Base-by-base conservation (phyloP, 2,888 invertebrate species). In the Andrena marginata region DNA sequence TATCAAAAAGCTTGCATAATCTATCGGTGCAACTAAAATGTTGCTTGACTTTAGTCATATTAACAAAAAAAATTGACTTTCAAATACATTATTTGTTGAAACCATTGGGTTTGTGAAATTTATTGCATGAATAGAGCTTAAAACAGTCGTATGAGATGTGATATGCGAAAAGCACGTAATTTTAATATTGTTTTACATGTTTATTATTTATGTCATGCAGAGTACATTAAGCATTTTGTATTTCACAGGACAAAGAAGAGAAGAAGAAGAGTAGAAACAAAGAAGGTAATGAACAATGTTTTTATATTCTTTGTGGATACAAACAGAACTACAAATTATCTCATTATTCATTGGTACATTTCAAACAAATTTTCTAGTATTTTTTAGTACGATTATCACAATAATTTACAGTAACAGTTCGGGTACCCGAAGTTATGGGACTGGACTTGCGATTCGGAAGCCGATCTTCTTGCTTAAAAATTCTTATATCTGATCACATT, bases 211-310 rank as follows among this genome's bases (percentile, higher is more conserved):
- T 20, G 26, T 65, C 31, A 68, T 63, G n/a, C 26, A 51, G 69
- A 68, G 2, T 82, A 69, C 26, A 84, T 67, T 77, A 3, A 59
- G 69, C 76, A 2, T 88, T 87, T 92, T 91, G 92, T 92, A 91
- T 92, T 92, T 94, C 96, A 87, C 96, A 97, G 97, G 97, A 97
- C 90, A 97, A 97, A 94, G 97, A 97, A 92, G 96, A 96, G 81
- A 97, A 97, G 94, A 97, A 97, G 95, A 98, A 97, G 94, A 97
- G 97, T 92, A 96, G 97, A 94, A 97, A 97, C 94, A 98, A 98
- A 96, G 98, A 98, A 97, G 98, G 98, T 98, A 95, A 89, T 60
- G 23, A 72, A 59, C 68, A 20, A 62, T 73, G 67, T 59, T 80
- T 70, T 26, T 33, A 20, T 67, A 31, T 67, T 23, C 20, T 35